A percentile compares a stretch with the other conserved stretches of the same genome.
These are phyloP conservation scores for Brachylomia viminalis DNA, from an alignment of 2,888 invertebrate species.

Conservation along the genomic window DNA sequence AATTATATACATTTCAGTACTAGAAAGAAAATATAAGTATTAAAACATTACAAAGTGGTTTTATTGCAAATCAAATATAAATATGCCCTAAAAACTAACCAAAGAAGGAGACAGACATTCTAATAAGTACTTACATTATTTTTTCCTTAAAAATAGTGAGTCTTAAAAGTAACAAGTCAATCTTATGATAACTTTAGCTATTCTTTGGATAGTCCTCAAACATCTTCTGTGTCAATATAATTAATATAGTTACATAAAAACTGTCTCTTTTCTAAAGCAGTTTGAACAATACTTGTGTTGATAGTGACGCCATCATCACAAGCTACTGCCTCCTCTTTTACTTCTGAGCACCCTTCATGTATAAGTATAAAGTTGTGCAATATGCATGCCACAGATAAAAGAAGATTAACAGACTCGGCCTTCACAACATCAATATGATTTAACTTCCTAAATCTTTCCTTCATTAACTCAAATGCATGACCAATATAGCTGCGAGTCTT, in stretches of 20 bases:
- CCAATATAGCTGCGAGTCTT: slow-evolving; percentile 83
- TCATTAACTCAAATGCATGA: slow-evolving; percentile 84
- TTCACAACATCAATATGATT: slow-evolving; percentile 81
- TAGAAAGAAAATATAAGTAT: slow-evolving; percentile 84
- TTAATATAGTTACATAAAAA: slow-evolving; percentile 87
- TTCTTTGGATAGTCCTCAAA: background rate
- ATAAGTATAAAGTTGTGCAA: slow-evolving; percentile 86
- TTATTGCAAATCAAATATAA: slow-evolving; percentile 68
- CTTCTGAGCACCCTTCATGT: slow-evolving; percentile 81
- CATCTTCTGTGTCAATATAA: slow-evolving; percentile 77
- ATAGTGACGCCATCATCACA: slow-evolving; percentile 84
- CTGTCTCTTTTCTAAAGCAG: slow-evolving; percentile 84
- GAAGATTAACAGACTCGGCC: slow-evolving; percentile 76
- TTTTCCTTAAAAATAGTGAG: background rate
- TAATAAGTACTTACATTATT: no score
- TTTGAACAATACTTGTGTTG: slow-evolving; percentile 82
- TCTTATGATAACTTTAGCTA: background rate
- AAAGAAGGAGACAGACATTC: background rate
- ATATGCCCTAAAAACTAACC: background rate
- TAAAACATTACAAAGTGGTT: slow-evolving; percentile 74
- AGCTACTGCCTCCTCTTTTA: slow-evolving; percentile 81
- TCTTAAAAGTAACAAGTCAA: slow-evolving; percentile 1
- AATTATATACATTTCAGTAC: slow-evolving; percentile 79
- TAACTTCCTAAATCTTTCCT: slow-evolving; percentile 82
- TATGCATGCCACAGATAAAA: slow-evolving; percentile 83